A percentile compares a stretch with the other conserved stretches of the same genome.
Conservation (phyloP, 2,113 vertebrate species). For the Tyto alba region DNA sequence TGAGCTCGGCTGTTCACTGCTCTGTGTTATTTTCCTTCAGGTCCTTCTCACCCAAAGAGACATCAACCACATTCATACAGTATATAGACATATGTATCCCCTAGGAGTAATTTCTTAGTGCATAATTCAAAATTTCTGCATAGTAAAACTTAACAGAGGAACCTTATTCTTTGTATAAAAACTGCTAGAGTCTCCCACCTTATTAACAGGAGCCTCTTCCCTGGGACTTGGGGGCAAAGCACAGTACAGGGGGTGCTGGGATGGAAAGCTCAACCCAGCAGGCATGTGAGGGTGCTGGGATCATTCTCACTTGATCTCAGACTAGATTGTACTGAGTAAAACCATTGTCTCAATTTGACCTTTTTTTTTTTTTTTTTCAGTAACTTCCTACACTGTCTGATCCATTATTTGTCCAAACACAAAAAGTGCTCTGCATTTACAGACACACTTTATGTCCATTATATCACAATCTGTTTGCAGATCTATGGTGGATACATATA, state of each 20-base stretch:
- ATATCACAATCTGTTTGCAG: neutral
- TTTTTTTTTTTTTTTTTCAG: rapidly evolving
- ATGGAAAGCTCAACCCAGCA: neutral
- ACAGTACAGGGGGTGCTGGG: neutral
- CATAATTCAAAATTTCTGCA: neutral
- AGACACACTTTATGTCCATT: rapidly evolving
- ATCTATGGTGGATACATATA: neutral
- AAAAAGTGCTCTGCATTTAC: neutral
- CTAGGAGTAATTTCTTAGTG: neutral
- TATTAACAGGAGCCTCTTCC: neutral
- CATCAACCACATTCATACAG: no score
- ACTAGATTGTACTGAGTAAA: neutral
- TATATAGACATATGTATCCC: neutral
- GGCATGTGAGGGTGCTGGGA: rapidly evolving
- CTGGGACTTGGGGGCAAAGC: rapidly evolving
- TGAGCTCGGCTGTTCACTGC: neutral
- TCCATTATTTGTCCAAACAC: neutral
- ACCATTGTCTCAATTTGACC: neutral
- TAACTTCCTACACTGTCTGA: neutral
- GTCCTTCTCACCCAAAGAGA: neutral
- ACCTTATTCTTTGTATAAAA: neutral
- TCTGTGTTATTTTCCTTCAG: neutral
- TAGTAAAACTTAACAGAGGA: neutral
- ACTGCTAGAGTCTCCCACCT: neutral
- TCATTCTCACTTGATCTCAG: neutral